A percentile compares a stretch with the other conserved stretches of the same genome.
These are phyloP conservation scores for Lucinisca nassula DNA, from an alignment of 2,888 invertebrate species.

Conservation along the genomic window DNA sequence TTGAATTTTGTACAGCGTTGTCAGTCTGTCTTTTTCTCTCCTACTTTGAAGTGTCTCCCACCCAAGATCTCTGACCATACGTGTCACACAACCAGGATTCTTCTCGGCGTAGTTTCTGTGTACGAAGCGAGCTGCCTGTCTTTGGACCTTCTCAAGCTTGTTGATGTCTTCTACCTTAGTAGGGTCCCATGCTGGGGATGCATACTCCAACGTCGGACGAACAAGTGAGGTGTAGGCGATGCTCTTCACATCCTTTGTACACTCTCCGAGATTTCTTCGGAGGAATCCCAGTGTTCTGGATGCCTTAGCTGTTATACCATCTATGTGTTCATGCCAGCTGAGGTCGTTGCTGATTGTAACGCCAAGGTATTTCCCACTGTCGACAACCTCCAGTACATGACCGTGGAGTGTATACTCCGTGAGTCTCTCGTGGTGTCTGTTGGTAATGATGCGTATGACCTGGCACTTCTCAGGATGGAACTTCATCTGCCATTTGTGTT, in stretches of 20 bases:
- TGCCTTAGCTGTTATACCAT: not conserved
- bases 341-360: not conserved
- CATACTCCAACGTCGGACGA: not conserved
- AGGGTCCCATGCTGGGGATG: not conserved
- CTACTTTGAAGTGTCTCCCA: not conserved
- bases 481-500: not conserved
- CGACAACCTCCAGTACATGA: not conserved
- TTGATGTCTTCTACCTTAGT: not conserved
- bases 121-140: not conserved
- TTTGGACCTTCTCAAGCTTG: not conserved
- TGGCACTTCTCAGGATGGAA: not conserved
- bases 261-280: not conserved
- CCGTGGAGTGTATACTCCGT: not conserved
- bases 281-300: not conserved
- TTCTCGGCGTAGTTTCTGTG: not conserved
- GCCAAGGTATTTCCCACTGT: not conserved
- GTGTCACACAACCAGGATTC: not conserved
- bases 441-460: not conserved
- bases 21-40: not conserved
- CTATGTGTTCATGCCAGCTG: not conserved
- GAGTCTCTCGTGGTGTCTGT: not conserved
- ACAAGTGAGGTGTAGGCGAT: not conserved
- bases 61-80: not conserved
- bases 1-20: not conserved
- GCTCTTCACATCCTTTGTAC: not conserved